Percentiles rank a stretch among this genome's conserved stretches.
phyloP scores from a whole-genome alignment of 2,113 vertebrate genomes.

The Stegostoma tigrinum region DNA sequence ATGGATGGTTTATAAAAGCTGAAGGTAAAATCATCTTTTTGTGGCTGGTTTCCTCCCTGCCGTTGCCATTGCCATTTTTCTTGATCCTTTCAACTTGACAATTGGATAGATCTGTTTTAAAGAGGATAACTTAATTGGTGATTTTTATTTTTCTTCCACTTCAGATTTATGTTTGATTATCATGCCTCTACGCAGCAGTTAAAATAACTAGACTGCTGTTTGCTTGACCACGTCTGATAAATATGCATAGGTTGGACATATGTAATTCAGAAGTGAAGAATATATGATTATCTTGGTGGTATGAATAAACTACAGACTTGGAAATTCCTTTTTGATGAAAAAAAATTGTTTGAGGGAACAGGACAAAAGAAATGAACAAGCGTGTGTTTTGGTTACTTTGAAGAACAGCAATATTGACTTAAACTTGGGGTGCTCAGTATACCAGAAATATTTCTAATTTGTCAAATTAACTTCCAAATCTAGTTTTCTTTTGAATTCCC shows the following conservation, averaged over 20 bases:
- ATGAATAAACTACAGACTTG: neutral
- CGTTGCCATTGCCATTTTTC: neutral
- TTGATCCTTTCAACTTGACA: neutral
- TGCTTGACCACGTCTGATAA: no score
- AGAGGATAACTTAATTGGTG: neutral
- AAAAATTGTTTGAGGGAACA: no score
- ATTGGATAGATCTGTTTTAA: neutral
- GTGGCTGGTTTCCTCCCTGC: neutral
- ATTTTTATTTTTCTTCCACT: neutral
- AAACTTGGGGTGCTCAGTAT: neutral
- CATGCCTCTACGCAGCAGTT: neutral
- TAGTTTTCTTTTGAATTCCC: neutral
- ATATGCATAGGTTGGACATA: neutral
- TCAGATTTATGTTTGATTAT: neutral
- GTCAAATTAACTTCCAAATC: neutral
- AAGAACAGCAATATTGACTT: neutral
- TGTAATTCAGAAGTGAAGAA: neutral
- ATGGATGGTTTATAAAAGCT: neutral
- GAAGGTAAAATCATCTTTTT: neutral
- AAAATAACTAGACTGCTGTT: neutral
- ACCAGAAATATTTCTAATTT: neutral
- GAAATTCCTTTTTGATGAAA: neutral
- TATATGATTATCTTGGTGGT: neutral
- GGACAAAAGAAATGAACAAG: no score
- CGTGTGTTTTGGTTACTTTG: no score